phyloP scores from a whole-genome alignment of 2,797 vertebrate species.

The Pseudochirops corinnae region DNA sequence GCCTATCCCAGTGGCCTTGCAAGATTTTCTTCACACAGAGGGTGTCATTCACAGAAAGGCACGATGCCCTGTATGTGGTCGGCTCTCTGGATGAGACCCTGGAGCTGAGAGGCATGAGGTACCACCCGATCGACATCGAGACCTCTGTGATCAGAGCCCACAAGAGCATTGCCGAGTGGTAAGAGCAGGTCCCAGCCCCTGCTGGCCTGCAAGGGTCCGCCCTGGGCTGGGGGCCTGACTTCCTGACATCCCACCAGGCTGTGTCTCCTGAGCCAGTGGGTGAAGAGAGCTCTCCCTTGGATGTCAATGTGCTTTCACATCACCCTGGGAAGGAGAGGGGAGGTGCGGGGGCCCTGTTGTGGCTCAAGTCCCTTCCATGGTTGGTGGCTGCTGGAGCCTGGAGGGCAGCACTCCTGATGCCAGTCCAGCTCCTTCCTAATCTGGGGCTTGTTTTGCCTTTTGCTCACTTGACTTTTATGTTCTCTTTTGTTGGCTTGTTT shows the following conservation, averaged over 20 bases:
- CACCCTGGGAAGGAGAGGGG: neutral
- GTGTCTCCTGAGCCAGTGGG: no score
- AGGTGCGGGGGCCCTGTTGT: no score
- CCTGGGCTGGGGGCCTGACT: no score
- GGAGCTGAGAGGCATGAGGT: constrained; percentile 93
- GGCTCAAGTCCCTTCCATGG: neutral
- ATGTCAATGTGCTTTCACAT: no score
- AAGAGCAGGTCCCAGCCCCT: constrained; percentile 60
- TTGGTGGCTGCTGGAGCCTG: neutral
- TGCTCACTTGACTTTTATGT: no score
- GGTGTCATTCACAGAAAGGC: constrained; percentile 86
- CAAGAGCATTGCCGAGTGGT: constrained; percentile 95
- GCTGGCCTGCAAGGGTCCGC: no score
- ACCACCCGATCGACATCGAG: constrained; percentile 94
- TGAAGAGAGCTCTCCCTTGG: no score
- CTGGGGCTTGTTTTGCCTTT: neutral
- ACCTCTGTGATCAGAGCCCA: constrained; percentile 93
- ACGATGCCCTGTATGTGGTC: constrained; percentile 93
- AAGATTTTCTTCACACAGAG: neutral
- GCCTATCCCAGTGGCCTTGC: neutral
- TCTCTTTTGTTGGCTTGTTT: neutral
- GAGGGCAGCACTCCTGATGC: no score
- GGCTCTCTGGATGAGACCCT: constrained; percentile 93
- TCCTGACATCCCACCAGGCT: neutral
- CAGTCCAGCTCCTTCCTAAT: neutral